Evolutionary conservation across 2,113 vertebrate genomes (phyloP).

Genomic region (Cygnus atratus): DNA sequence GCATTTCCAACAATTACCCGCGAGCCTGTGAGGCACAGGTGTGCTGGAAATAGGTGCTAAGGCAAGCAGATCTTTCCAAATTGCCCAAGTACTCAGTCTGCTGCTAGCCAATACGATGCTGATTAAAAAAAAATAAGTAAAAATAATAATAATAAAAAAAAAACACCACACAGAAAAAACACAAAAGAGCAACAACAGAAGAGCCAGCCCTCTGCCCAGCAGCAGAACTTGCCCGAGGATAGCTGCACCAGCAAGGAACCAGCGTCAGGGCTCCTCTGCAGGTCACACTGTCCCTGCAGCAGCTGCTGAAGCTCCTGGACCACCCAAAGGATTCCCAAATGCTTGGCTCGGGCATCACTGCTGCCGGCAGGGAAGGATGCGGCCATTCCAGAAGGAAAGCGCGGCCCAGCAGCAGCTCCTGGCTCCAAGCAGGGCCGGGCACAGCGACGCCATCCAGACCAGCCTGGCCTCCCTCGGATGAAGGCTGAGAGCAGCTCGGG

Average conservation of each 20-base stretch:
- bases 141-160: too few species aligned
- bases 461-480: background rate
- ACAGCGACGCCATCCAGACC: accelerated
- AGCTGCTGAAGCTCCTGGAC: background rate
- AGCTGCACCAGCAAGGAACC: background rate
- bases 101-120: background rate
- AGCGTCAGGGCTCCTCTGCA: background rate
- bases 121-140: background rate
- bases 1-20: background rate
- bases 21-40: background rate
- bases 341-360: background rate
- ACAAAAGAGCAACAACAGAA: background rate
- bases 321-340: background rate
- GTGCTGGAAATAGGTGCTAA: background rate
- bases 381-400: background rate
- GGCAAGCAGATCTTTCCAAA: background rate
- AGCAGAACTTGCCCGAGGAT: background rate
- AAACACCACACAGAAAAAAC: background rate
- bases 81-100: background rate
- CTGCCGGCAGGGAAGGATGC: background rate
- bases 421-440: background rate
- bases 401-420: background rate
- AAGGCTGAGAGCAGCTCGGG: background rate
- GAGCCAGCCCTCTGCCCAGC: background rate
- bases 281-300: background rate